phyloP scores from a whole-genome alignment of 2,113 vertebrate species.

The Trematocara nigrifrons region DNA sequence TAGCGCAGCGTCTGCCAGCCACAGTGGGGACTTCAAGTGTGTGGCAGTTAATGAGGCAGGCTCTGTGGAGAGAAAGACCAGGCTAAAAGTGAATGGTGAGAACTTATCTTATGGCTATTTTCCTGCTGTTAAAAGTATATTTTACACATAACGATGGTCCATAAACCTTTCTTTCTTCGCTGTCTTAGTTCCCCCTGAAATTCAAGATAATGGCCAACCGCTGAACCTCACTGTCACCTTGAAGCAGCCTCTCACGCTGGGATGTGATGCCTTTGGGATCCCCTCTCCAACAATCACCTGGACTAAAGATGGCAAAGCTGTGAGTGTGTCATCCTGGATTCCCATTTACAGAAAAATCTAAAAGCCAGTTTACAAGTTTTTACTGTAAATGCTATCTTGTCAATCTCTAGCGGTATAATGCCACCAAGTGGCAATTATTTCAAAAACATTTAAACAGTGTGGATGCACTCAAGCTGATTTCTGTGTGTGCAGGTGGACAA shows the following conservation, averaged over 20 bases:
- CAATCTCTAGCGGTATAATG: slow-evolving; percentile 30
- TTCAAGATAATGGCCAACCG: slow-evolving; percentile 67
- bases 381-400: background rate
- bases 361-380: background rate
- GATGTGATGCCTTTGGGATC: slow-evolving; percentile 76
- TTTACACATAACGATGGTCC: background rate
- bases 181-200: slow-evolving; percentile 77
- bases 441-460: background rate
- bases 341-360: background rate
- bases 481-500: slow-evolving; percentile 63
- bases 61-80: slow-evolving; percentile 74
- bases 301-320: slow-evolving; percentile 77
- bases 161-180: background rate
- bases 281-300: slow-evolving; percentile 78
- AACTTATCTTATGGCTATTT: background rate
- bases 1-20: slow-evolving; percentile 64
- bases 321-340: slow-evolving; percentile 49
- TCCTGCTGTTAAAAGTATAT: background rate
- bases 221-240: slow-evolving; percentile 76
- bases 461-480: background rate
- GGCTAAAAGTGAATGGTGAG: slow-evolving; percentile 80
- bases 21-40: slow-evolving; percentile 82
- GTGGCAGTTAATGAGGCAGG: slow-evolving; percentile 82
- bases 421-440: slow-evolving; percentile 53
- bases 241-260: slow-evolving; percentile 78